Conservation (phyloP, 1,140 invertebrate species). For the Drosophila kohkoa region DNA sequence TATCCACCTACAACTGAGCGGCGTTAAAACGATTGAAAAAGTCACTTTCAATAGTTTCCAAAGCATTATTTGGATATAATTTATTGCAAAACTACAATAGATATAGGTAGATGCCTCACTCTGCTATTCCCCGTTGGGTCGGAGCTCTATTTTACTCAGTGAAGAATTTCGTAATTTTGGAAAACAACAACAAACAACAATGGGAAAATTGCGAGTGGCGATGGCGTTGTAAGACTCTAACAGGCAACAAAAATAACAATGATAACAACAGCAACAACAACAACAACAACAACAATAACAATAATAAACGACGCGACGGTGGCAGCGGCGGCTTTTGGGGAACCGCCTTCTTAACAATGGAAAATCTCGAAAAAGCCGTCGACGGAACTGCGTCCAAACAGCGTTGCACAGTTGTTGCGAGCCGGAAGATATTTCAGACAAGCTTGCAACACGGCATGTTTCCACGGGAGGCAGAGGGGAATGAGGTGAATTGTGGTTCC, state of each 20-base stretch:
- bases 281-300: conserved; percentile 24
- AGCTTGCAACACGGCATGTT: conserved; percentile 37
- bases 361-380: conserved; percentile 49
- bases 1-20: background rate
- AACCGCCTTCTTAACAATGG: conserved; percentile 55
- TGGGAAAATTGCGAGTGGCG: conserved; percentile 49
- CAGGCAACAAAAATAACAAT: conserved; percentile 21
- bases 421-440: conserved; percentile 54
- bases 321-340: conserved; percentile 35
- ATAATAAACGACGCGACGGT: conserved; percentile 32
- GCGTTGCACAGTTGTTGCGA: conserved; percentile 40
- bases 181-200: conserved; percentile 47
- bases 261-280: conserved; percentile 15
- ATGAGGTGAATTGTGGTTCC: conserved; percentile 26
- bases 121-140: background rate
- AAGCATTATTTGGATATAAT: conserved; percentile 29
- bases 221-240: conserved; percentile 19
- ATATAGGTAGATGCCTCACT: conserved; percentile 6
- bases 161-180: conserved; percentile 58
- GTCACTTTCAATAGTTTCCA: conserved; percentile 10
- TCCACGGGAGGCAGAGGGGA: background rate
- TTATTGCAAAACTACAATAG: conserved; percentile 44
- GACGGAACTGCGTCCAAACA: conserved; percentile 50
- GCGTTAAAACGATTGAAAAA: conserved; percentile 1
- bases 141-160: conserved; percentile 20